phyloP scores from a whole-genome alignment of 1,140 invertebrate species.

The Pristionchus pacificus region DNA sequence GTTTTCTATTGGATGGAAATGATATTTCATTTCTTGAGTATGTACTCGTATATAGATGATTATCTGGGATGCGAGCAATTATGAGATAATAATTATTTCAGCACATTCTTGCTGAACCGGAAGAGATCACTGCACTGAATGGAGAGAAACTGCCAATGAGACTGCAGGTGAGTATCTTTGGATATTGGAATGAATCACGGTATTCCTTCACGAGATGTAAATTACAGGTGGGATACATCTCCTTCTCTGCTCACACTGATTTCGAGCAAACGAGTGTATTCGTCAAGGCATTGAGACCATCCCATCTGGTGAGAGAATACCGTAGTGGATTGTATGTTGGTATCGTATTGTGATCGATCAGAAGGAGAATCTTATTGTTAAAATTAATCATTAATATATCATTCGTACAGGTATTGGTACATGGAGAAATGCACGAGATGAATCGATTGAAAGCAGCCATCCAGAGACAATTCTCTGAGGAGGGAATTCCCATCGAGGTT shows the following conservation, averaged over 20 bases:
- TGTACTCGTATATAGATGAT: not conserved
- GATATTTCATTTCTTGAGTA: conserved; percentile 17
- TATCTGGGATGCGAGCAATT: not conserved
- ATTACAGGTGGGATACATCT: conserved; percentile 85
- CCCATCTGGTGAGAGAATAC: conserved; percentile 93
- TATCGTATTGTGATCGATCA: not conserved
- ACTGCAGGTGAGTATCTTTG: conserved; percentile 63
- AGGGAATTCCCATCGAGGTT: conserved; percentile 75
- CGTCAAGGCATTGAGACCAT: conserved; percentile 83
- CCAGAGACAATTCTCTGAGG: conserved; percentile 86
- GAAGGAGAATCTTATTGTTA: not conserved
- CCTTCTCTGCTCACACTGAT: conserved; percentile 97
- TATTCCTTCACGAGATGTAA: not conserved
- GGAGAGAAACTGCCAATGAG: conserved; percentile 92
- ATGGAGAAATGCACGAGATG: conserved; percentile 99
- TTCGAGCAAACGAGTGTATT: conserved; percentile 98
- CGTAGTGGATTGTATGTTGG: not conserved
- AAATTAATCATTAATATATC: too few relatives aligned
- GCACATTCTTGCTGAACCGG: conserved; percentile 86
- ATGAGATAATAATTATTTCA: conserved; percentile 15
- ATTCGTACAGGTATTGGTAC: conserved; percentile 74
- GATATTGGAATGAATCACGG: not conserved
- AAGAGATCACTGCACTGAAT: conserved; percentile 88
- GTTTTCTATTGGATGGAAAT: conserved; percentile 18
- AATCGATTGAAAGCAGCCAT: conserved; percentile 85